Conservation (phyloP, 2,113 vertebrate species). For the Sus scrofa region T2T-Sscrofa CM000830.6:123045001-123045500, state of each 20-base stretch:
- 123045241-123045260: neutral
- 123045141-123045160: conserved; percentile 59
- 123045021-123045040: conserved; percentile 25
- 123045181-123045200: conserved; percentile 32
- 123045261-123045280: neutral
- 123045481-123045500: neutral
- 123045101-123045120: neutral
- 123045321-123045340: neutral
- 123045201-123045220: conserved; percentile 57
- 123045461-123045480: neutral
- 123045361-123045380: neutral
- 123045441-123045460: neutral
- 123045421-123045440: neutral
- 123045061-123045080: conserved; percentile 61
- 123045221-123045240: conserved; percentile 32
- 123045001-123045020: neutral
- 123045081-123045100: conserved; percentile 12
- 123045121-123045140: conserved; percentile 60
- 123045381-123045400: conserved; percentile 35
- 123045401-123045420: neutral
- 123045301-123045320: neutral
- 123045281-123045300: neutral
- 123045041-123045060: conserved; percentile 6
- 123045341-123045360: neutral
- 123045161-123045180: conserved; percentile 40